Evolutionary conservation across 2,888 invertebrate species (phyloP).

Genomic region (Lacanobia oleracea): DNA sequence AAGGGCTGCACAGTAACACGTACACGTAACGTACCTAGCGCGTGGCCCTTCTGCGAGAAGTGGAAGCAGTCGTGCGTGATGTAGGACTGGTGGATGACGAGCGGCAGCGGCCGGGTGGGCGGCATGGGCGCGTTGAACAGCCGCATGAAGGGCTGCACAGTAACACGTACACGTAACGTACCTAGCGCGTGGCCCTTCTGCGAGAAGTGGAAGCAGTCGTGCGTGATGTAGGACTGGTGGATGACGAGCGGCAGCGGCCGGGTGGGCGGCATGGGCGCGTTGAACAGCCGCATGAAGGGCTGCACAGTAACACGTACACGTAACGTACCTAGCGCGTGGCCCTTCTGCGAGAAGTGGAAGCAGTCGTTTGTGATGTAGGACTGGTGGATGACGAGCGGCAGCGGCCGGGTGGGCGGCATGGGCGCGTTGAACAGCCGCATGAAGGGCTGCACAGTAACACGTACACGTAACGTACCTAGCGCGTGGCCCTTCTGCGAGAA

Average conservation of each 20-base stretch:
- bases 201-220: constrained; percentile 95
- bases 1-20: constrained; percentile 91
- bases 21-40: constrained; percentile 88
- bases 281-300: constrained; percentile 93
- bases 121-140: constrained; percentile 91
- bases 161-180: constrained; percentile 69
- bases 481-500: constrained; percentile 95
- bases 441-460: constrained; percentile 92
- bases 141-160: constrained; percentile 93
- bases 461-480: constrained; percentile 85
- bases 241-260: constrained; percentile 90
- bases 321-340: constrained; percentile 92
- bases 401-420: constrained; percentile 77
- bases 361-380: constrained; percentile 94
- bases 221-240: constrained; percentile 93
- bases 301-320: constrained; percentile 82
- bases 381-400: constrained; percentile 92
- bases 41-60: constrained; percentile 95
- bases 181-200: constrained; percentile 95
- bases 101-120: constrained; percentile 80
- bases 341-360: constrained; percentile 95
- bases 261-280: constrained; percentile 86
- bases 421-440: constrained; percentile 92
- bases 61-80: constrained; percentile 95
- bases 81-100: constrained; percentile 92